phyloP scores from a whole-genome alignment of 2,113 vertebrate species.

The Proteles cristata region DNA sequence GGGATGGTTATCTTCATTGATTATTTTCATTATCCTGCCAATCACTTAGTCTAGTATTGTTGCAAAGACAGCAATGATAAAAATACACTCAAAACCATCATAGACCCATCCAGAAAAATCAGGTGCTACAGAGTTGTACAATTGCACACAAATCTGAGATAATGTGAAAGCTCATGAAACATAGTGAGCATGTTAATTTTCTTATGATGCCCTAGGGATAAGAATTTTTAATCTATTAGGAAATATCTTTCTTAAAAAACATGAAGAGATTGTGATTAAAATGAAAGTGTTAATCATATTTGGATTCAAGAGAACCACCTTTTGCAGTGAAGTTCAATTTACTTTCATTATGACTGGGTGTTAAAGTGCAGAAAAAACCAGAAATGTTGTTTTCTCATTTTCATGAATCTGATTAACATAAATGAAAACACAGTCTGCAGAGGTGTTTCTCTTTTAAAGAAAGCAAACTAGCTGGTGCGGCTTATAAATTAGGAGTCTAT shows the following conservation, averaged over 20 bases:
- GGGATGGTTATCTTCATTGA: conserved; percentile 25
- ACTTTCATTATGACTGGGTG: conserved; percentile 18
- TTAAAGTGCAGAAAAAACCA: conserved; percentile 35
- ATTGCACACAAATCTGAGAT: conserved; percentile 53
- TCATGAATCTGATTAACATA: conserved; percentile 19
- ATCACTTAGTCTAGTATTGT: conserved; percentile 25
- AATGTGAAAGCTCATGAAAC: conserved; percentile 33
- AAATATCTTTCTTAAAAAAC: conserved; percentile 45
- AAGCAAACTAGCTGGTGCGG: neutral
- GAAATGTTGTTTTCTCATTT: conserved; percentile 58
- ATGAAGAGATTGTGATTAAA: conserved; percentile 61
- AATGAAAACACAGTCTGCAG: conserved; percentile 7
- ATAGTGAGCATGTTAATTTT: conserved; percentile 28
- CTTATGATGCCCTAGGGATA: conserved; percentile 31
- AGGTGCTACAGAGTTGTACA: neutral
- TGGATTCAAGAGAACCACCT: conserved; percentile 56
- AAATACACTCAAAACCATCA: neutral
- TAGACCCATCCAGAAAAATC: conserved; percentile 41
- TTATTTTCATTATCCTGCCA: conserved; percentile 49
- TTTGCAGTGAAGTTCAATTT: conserved; percentile 43
- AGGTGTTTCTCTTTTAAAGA: neutral
- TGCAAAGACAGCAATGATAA: neutral
- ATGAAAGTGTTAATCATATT: conserved; percentile 37
- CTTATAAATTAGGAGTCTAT: neutral
- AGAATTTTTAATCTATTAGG: conserved; percentile 55